Conservation (phyloP, 2,113 vertebrate genomes). For the Hystrix brachyura region DNA sequence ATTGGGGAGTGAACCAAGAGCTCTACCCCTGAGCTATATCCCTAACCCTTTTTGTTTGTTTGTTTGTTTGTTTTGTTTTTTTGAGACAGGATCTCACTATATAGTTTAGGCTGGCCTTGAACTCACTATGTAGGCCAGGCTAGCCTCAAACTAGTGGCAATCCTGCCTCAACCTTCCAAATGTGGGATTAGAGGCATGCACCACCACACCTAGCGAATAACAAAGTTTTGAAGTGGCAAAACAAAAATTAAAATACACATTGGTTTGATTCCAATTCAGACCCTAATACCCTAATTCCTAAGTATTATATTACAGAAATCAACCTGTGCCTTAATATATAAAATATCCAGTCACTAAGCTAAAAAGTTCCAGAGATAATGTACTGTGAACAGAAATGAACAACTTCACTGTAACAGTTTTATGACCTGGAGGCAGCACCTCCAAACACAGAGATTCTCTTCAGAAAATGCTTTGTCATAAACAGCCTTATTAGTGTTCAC, state of each 20-base stretch:
- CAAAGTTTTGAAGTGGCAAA: background rate
- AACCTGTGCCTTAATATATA: background rate
- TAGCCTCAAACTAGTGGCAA: no score
- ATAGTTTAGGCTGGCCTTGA: no score
- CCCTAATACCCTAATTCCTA: background rate
- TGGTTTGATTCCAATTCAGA: background rate
- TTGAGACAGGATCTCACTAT: no score
- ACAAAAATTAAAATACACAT: background rate
- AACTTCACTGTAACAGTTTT: background rate
- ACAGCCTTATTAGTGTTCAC: background rate
- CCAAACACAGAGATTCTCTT: conserved; percentile 34
- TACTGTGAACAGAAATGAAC: background rate
- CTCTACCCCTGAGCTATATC: no score
- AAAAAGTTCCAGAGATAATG: background rate
- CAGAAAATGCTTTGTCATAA: conserved; percentile 5
- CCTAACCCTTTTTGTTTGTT: no score
- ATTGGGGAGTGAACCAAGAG: no score
- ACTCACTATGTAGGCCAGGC: no score
- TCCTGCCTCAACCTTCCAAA: no score
- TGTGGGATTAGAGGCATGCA: no score
- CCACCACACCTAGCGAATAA: no score
- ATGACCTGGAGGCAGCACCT: conserved; percentile 4
- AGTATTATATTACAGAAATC: background rate
- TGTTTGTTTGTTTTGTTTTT: no score
- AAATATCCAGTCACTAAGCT: background rate